Evolutionary conservation across 2,888 invertebrate genomes (phyloP).

Genomic region (Cyclophora albipunctata): DNA sequence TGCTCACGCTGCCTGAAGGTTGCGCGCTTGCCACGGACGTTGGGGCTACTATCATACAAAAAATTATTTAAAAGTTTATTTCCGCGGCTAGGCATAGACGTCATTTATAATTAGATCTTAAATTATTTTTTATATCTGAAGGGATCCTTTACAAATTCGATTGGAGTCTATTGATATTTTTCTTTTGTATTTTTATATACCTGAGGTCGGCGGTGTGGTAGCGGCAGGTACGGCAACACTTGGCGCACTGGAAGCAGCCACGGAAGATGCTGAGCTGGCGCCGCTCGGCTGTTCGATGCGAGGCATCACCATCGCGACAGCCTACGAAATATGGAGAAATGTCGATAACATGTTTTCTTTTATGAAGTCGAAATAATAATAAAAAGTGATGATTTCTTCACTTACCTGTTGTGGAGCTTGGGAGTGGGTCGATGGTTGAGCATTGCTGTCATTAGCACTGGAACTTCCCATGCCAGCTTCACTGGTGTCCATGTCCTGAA

Average conservation of each 20-base stretch:
- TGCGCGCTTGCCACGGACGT: slow-evolving; percentile 35
- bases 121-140: too few relatives aligned
- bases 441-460: slow-evolving; percentile 57
- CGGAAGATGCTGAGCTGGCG: slow-evolving; percentile 33
- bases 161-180: too few relatives aligned
- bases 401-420: slow-evolving; percentile 62
- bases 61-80: too few relatives aligned
- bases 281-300: slow-evolving; percentile 79
- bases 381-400: background rate
- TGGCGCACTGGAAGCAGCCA: slow-evolving; percentile 27
- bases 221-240: slow-evolving; percentile 30
- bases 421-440: slow-evolving; percentile 61
- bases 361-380: too few relatives aligned
- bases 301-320: slow-evolving; percentile 82
- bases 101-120: too few relatives aligned
- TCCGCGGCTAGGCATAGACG: too few relatives aligned
- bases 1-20: slow-evolving; percentile 38
- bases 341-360: too few relatives aligned
- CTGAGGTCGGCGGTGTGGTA: slow-evolving; percentile 30
- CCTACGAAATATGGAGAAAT: slow-evolving; percentile 47
- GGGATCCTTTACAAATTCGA: too few relatives aligned
- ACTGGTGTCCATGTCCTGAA: slow-evolving; percentile 66
- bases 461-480: slow-evolving; percentile 66
- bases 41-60: slow-evolving; percentile 20
- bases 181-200: slow-evolving; percentile 10